Conservation (phyloP, 2,888 invertebrate species). For the Adelognathus sp. region DNA sequence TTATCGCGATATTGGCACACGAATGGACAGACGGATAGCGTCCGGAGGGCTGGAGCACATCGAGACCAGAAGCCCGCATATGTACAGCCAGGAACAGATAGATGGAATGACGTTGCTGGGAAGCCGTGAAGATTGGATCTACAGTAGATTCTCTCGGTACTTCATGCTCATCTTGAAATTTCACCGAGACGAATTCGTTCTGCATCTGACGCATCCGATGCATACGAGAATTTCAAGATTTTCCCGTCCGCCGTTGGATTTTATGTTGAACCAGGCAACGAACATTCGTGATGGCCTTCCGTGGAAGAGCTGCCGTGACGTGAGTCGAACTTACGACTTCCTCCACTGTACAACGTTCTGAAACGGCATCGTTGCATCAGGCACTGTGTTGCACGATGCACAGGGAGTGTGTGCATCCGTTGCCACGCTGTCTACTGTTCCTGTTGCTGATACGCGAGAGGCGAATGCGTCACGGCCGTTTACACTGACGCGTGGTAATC, state of each 20-base stretch:
- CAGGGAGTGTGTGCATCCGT: neutral
- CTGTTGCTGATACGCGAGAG: neutral
- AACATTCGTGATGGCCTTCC: neutral
- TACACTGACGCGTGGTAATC: constrained; percentile 43
- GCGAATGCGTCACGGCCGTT: constrained; percentile 22
- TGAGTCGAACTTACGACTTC: neutral
- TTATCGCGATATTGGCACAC: constrained; percentile 53
- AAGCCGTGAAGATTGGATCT: neutral
- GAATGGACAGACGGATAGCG: constrained; percentile 13
- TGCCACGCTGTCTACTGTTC: neutral
- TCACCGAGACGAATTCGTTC: no score
- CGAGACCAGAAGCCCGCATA: neutral
- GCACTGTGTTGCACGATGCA: constrained; percentile 1
- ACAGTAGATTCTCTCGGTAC: constrained; percentile 3
- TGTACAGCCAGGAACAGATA: constrained; percentile 6
- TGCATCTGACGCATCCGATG: no score
- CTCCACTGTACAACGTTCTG: neutral
- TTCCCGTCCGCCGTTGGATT: neutral
- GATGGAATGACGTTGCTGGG: neutral
- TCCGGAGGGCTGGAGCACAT: neutral
- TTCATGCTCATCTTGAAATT: neutral
- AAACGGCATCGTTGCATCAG: neutral
- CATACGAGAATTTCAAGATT: no score
- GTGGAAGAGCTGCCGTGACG: neutral
- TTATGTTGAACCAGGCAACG: neutral